Conservation (phyloP, 2,797 vertebrate genomes). For the Propithecus perrieri region DNA sequence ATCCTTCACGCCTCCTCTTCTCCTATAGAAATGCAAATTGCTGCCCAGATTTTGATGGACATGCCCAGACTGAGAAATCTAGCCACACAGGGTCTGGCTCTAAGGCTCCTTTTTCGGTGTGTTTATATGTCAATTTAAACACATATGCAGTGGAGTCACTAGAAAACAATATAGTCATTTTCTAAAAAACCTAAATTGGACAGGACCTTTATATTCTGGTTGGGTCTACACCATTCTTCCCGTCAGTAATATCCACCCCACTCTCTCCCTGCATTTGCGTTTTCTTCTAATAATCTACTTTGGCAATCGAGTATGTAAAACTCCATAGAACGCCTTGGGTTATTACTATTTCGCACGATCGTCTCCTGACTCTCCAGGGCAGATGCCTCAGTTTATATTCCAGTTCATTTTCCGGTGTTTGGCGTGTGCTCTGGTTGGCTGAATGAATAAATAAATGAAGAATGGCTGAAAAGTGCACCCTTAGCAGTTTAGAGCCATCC, state of each 20-base stretch:
- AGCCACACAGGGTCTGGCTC: background rate
- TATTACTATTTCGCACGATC: background rate
- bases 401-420: background rate
- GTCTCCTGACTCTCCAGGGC: background rate
- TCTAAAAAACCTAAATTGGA: background rate
- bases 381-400: background rate
- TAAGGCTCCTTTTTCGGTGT: background rate
- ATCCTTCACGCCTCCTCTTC: background rate
- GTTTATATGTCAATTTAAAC: background rate
- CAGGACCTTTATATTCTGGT: background rate
- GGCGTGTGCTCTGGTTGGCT: background rate
- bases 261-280: background rate
- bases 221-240: background rate
- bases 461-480: background rate
- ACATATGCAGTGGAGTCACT: background rate
- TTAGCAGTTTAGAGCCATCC: background rate
- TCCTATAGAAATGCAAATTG: background rate
- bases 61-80: background rate
- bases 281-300: background rate
- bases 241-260: accelerated
- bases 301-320: background rate
- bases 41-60: background rate
- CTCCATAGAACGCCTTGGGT: background rate
- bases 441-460: background rate
- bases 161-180: background rate